Evolutionary conservation across 2,888 invertebrate genomes (phyloP), one percentile per base, ranked within the genome.

Genomic region (Merodon equestris): DNA sequence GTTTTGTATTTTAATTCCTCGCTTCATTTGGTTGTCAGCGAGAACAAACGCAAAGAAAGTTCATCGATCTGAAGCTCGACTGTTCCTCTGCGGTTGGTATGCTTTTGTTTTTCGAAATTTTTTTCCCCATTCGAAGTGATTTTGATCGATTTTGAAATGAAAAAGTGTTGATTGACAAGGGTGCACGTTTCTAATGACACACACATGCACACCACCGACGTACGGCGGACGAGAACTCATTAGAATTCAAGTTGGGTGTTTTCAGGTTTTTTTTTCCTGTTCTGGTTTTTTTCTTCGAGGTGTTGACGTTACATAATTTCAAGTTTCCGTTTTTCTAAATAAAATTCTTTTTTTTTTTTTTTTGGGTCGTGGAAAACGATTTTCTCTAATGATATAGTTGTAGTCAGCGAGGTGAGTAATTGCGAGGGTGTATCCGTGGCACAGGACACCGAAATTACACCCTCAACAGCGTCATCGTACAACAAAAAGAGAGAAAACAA

Each of bases 241-340:
- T 79, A 73, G 64, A 79, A 51, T 63, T 48, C 56, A 63, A 63
- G 27, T 27, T 27, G 27, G 27, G 27, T 27, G 27, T 27, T 27
- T 27, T 27, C 27, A 7, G 27, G 27, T 27, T 27, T 2, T 27
- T 27, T 27, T 27, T 27, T 27, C 7, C 7, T 48, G 19, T 36
- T 68, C 47, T 73, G 58, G 54, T 48, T 64, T 64, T 58, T 63
- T 70, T 77, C 72, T 47, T 68, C 60, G 64, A 79, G 74, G 79
- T 79, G 79, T 79, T 70, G 79, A 74, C 73, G 79, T 79, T 64
- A 74, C 74, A 74, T 74, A 74, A 79, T 79, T 79, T 79, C 74
- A 64, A 74, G 74, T 68, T 79, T 40, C 74, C 70, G 68, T 63
- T 68, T 79, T 64, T 70, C 57, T 58, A 53, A 53, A 53, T 51